Evolutionary conservation across 2,797 vertebrate species (phyloP).

Genomic region (Pristis pectinata): DNA sequence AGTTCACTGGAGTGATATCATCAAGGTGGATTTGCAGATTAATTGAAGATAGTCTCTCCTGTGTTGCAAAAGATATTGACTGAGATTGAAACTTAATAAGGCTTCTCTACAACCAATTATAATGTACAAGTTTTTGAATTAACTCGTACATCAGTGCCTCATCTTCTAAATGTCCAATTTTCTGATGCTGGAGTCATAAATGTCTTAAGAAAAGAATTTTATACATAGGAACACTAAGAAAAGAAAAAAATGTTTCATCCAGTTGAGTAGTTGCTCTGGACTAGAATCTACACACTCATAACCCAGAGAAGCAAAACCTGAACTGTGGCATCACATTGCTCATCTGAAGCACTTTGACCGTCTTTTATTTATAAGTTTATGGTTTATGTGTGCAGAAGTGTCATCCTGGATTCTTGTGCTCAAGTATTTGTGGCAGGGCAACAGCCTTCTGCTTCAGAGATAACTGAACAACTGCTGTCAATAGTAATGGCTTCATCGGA

Average conservation of each 20-base stretch:
- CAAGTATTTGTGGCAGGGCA: no score
- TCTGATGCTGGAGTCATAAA: neutral
- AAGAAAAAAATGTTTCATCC: neutral
- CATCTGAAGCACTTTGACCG: neutral
- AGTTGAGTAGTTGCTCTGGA: neutral
- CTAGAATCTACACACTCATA: neutral
- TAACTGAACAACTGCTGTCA: no score
- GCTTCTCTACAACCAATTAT: no score
- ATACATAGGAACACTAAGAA: neutral
- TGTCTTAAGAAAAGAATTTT: neutral
- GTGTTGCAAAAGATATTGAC: no score
- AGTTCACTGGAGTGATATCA: neutral
- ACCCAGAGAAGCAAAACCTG: neutral
- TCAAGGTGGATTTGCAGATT: neutral
- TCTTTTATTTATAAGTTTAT: neutral
- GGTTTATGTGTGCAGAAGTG: neutral
- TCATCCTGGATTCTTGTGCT: no score
- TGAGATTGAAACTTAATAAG: neutral
- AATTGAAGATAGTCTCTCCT: neutral
- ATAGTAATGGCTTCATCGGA: neutral
- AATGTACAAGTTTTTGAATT: neutral
- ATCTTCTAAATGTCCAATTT: neutral
- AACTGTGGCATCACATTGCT: neutral
- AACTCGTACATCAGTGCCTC: neutral
- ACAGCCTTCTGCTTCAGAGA: no score